Conservation (phyloP, 2,888 invertebrate species). For the Nemotelus nigrinus region DNA sequence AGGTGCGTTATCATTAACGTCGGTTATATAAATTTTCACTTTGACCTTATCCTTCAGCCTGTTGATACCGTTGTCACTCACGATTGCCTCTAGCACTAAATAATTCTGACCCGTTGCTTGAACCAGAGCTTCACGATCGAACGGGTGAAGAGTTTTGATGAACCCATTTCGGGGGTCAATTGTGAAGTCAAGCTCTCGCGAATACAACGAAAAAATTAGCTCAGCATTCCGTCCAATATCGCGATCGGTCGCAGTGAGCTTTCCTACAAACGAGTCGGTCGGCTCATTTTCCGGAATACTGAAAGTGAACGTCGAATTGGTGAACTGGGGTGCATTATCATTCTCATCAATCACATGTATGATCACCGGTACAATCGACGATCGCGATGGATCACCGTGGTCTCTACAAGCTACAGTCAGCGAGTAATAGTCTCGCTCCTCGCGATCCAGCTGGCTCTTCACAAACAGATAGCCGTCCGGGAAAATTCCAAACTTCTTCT, state of each 20-base stretch:
- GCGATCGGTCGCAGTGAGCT: conserved; percentile 86
- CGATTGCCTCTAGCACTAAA: conserved; percentile 85
- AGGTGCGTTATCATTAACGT: conserved; percentile 92
- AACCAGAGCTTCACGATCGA: conserved; percentile 89
- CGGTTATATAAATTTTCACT: conserved; percentile 86
- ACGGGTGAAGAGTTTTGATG: conserved; percentile 83
- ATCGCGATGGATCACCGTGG: conserved; percentile 79
- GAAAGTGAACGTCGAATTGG: conserved; percentile 89
- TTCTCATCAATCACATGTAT: conserved; percentile 96
- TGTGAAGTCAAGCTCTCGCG: conserved; percentile 81
- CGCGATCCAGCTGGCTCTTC: conserved; percentile 85
- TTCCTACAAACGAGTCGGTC: conserved; percentile 90
- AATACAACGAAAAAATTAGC: conserved; percentile 81
- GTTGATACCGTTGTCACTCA: conserved; percentile 83
- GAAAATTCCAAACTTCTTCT: conserved; percentile 90
- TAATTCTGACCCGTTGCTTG: conserved; percentile 80
- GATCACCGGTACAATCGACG: conserved; percentile 88
- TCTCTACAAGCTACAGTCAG: conserved; percentile 86
- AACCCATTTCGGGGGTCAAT: conserved; percentile 92
- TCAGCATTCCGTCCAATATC: conserved; percentile 94
- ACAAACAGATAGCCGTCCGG: conserved; percentile 94
- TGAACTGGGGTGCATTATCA: conserved; percentile 93
- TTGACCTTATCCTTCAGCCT: conserved; percentile 85
- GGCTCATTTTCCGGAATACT: conserved; percentile 89
- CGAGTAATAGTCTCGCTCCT: conserved; percentile 91